A percentile compares a stretch with the other conserved stretches of the same genome.
Conservation (phyloP, 2,888 invertebrate species). For the Diaphora mendica region DNA sequence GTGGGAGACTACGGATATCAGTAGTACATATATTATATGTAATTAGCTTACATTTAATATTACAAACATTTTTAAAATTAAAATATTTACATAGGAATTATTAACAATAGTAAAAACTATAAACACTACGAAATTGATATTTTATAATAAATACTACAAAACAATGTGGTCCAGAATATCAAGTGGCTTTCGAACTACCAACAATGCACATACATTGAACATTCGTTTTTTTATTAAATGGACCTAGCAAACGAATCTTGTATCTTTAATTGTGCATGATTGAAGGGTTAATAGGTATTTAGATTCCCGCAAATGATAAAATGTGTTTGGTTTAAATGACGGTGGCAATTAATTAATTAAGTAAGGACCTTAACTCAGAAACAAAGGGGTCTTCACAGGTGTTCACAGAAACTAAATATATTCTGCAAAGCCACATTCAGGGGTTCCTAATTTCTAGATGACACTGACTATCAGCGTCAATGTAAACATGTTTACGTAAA, state of each 20-base stretch:
- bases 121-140: constrained; percentile 81
- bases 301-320: background rate
- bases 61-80: constrained; percentile 71
- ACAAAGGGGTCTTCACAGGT: background rate
- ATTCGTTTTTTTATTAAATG: constrained; percentile 27
- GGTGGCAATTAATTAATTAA: background rate
- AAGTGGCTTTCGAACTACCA: constrained; percentile 63
- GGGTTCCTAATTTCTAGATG: too few species aligned
- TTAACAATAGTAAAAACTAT: constrained; percentile 80
- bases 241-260: background rate
- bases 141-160: constrained; percentile 81
- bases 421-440: too few species aligned
- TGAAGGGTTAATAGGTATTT: background rate
- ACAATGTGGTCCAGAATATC: constrained; percentile 75
- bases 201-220: constrained; percentile 23
- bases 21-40: constrained; percentile 51
- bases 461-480: too few species aligned
- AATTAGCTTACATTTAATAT: constrained; percentile 58
- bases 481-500: too few species aligned
- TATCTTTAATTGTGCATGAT: background rate
- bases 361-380: background rate
- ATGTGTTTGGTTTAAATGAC: background rate
- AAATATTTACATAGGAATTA: constrained; percentile 81
- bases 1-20: constrained; percentile 50
- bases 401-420: too few species aligned